phyloP scores from a whole-genome alignment of 2,888 invertebrate species.

The Caenorhabditis afra region DNA sequence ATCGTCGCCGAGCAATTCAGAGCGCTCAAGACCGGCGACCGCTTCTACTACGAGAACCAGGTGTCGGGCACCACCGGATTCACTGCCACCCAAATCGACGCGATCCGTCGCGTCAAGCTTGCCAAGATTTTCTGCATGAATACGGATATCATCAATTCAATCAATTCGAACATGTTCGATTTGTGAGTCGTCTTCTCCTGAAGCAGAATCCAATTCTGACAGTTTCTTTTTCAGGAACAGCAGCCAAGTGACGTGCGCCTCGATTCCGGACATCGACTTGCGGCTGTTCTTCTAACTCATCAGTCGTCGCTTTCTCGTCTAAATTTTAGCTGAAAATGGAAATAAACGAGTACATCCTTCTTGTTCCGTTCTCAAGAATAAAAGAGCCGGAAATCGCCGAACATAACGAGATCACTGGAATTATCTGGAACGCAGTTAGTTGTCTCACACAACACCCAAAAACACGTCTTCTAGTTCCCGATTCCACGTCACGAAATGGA shows the following conservation, averaged over 20 bases:
- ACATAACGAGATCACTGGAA: too few relatives aligned
- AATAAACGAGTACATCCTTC: conserved; percentile 12
- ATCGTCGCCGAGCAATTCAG: conserved; percentile 69
- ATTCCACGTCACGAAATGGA: too few relatives aligned
- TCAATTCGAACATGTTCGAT: conserved; percentile 61
- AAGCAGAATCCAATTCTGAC: not conserved
- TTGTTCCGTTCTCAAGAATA: not conserved
- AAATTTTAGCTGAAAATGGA: conserved; percentile 8
- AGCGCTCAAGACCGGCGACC: conserved; percentile 63
- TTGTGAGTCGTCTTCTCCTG: conserved; percentile 14
- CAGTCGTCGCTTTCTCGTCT: not conserved
- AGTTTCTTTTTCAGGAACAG: conserved; percentile 17
- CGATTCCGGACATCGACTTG: conserved; percentile 46
- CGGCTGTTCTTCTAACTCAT: conserved; percentile 14
- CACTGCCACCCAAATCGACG: conserved; percentile 43
- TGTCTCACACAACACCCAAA: too few relatives aligned
- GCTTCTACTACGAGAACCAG: conserved; percentile 67
- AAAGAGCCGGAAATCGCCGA: too few relatives aligned
- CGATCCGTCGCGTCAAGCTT: conserved; percentile 45
- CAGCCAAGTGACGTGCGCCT: conserved; percentile 35
- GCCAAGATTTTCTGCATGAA: conserved; percentile 53
- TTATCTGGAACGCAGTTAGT: too few relatives aligned
- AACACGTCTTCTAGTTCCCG: too few relatives aligned
- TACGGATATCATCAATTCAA: conserved; percentile 28
- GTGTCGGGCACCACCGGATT: conserved; percentile 41